Percentiles rank a stretch among this genome's conserved stretches.
Conservation (phyloP, 2,797 vertebrate genomes). For the Acomys russatus region DNA sequence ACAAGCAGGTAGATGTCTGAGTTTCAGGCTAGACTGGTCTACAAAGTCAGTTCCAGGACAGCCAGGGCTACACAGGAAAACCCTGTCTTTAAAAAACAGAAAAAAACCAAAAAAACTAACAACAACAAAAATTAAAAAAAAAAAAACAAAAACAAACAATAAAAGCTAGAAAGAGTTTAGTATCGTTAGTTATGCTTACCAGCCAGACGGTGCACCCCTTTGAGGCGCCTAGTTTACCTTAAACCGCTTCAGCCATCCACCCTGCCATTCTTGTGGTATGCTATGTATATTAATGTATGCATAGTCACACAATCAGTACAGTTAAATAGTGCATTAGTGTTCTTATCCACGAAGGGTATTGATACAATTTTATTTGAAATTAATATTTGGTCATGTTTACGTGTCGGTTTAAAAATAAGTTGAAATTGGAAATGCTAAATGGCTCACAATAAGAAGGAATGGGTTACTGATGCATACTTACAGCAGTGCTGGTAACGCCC, state of each 20-base stretch:
- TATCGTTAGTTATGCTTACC: too few species aligned
- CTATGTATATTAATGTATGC: neutral
- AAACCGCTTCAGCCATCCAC: too few species aligned
- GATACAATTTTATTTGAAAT: neutral
- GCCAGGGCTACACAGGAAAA: neutral
- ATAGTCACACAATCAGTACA: neutral
- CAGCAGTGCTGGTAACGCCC: neutral
- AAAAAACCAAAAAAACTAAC: neutral
- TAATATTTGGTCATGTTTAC: neutral
- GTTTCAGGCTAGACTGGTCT: neutral
- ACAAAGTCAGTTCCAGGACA: neutral
- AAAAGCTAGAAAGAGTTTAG: neutral
- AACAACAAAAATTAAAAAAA: too few species aligned
- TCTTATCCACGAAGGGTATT: neutral
- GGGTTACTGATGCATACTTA: neutral
- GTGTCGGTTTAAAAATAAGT: neutral
- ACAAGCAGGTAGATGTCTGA: neutral
- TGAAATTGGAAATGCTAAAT: neutral
- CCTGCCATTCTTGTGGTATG: too few species aligned
- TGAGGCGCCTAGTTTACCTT: too few species aligned
- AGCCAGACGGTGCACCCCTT: too few species aligned
- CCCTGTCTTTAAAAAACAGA: neutral
- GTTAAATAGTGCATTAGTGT: neutral
- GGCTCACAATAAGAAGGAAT: neutral
- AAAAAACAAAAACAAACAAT: neutral